Percentiles rank a stretch among this genome's conserved stretches.
Conservation (phyloP, 2,113 vertebrate species). For the Sakesphorus luctuosus region DNA sequence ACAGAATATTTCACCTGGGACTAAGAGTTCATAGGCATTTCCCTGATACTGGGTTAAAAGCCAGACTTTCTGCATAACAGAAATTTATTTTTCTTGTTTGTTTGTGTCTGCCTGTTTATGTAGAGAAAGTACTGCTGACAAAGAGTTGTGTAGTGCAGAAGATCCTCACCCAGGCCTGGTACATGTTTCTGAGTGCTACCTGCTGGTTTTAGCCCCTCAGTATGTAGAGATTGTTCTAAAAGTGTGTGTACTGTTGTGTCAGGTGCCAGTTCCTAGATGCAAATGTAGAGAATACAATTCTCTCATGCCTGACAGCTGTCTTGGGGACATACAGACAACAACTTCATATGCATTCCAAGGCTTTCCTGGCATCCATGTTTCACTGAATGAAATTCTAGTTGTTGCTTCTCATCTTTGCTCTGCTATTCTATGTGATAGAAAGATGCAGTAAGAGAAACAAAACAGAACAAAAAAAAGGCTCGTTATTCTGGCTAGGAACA, state of each 20-base stretch:
- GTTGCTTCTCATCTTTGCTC: background rate
- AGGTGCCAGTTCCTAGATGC: background rate
- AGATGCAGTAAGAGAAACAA: background rate
- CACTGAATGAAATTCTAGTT: background rate
- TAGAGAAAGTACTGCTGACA: background rate
- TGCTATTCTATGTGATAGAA: background rate
- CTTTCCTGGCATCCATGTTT: background rate
- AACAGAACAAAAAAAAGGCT: rapidly evolving
- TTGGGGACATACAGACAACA: background rate
- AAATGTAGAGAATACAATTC: background rate
- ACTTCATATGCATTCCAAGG: background rate
- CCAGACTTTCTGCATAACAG: background rate
- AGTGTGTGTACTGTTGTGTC: background rate
- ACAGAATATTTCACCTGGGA: background rate
- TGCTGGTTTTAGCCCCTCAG: background rate
- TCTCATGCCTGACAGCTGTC: background rate
- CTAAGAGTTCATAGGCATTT: background rate
- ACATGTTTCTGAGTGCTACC: background rate
- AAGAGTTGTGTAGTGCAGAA: background rate
- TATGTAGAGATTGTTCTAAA: rapidly evolving
- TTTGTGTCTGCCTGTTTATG: background rate
- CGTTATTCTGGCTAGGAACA: background rate
- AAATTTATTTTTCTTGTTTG: background rate
- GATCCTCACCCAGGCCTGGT: background rate
- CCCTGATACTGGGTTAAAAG: background rate